Percentiles rank a stretch among this genome's conserved stretches.
Conservation (phyloP, 1,140 invertebrate genomes). For the Pogonus chalceus region DNA sequence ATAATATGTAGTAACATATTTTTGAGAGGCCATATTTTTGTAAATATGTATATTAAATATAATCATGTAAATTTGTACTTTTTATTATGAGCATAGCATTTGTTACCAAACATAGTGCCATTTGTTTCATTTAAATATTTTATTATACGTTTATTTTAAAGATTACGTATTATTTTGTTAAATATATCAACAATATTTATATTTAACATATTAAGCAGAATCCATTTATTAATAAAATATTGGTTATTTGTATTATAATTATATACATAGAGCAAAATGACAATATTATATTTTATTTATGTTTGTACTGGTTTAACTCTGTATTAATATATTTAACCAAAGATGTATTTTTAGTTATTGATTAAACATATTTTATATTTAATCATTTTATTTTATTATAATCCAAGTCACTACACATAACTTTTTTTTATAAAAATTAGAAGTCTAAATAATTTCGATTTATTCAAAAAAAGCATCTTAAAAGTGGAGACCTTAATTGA, state of each 20-base stretch:
- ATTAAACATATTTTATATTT: too few relatives aligned
- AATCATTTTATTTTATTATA: too few relatives aligned
- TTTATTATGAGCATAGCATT: not conserved
- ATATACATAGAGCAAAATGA: not conserved
- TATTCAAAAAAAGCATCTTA: too few relatives aligned
- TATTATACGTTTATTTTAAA: not conserved
- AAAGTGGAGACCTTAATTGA: too few relatives aligned
- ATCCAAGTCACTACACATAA: too few relatives aligned
- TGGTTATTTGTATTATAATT: not conserved
- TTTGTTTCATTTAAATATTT: conserved; percentile 1
- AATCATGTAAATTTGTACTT: conserved; percentile 4
- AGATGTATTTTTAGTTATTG: not conserved
- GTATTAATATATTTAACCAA: conserved; percentile 2
- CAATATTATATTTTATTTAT: not conserved
- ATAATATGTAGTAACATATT: not conserved
- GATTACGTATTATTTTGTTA: not conserved
- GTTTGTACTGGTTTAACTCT: not conserved
- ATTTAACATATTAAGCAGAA: too few relatives aligned
- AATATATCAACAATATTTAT: too few relatives aligned
- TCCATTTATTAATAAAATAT: too few relatives aligned
- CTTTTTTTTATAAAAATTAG: too few relatives aligned
- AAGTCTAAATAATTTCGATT: too few relatives aligned
- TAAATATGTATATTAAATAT: not conserved
- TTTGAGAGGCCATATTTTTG: conserved; percentile 3
- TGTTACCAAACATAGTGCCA: conserved; percentile 1